These are phyloP conservation scores for Drosophila falleni DNA, from an alignment of 2,888 invertebrate species.

Conservation along the genomic window DNA sequence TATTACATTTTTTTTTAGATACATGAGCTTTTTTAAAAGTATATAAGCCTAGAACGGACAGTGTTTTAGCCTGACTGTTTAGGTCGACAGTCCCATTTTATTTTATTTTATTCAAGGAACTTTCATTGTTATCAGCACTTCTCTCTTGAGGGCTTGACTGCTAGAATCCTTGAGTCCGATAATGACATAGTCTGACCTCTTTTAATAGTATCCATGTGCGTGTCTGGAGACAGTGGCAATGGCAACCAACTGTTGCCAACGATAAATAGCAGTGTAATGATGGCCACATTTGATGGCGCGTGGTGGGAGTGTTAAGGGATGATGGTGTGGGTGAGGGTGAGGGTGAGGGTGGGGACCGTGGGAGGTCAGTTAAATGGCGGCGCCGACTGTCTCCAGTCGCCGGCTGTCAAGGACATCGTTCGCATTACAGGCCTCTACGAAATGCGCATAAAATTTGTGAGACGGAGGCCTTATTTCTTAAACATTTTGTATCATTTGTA, in stretches of 20 bases:
- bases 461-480: conserved; percentile 36
- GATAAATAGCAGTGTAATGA: conserved; percentile 44
- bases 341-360: neutral
- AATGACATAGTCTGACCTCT: conserved; percentile 28
- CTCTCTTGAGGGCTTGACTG: neutral
- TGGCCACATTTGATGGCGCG: conserved; percentile 9
- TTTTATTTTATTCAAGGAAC: neutral
- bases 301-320: neutral
- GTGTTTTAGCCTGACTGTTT: neutral
- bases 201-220: conserved; percentile 43
- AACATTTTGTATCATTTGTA: neutral
- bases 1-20: too few relatives aligned
- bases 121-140: neutral
- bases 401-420: conserved; percentile 67
- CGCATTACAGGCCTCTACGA: conserved; percentile 38
- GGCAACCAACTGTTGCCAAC: conserved; percentile 59
- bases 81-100: neutral
- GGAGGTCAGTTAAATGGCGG: conserved; percentile 49
- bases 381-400: conserved; percentile 72
- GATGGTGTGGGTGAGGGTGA: neutral
- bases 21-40: too few relatives aligned
- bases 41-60: neutral
- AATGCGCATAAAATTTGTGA: conserved; percentile 70
- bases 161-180: conserved; percentile 34
- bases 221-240: conserved; percentile 36